Evolutionary conservation across 2,888 invertebrate species (phyloP).

Genomic region (Lampropteryx suffumata): DNA sequence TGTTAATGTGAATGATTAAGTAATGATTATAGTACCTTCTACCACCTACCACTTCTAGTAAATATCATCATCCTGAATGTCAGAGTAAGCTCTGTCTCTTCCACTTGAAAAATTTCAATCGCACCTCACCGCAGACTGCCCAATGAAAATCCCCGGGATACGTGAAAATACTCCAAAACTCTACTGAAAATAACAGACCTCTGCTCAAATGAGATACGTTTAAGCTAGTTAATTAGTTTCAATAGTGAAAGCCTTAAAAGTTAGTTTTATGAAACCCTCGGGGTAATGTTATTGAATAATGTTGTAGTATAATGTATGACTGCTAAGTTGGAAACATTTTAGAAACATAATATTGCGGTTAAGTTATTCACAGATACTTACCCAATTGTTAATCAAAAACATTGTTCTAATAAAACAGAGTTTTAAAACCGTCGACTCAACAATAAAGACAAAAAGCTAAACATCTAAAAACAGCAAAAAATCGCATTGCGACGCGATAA

Average conservation of each 20-base stretch:
- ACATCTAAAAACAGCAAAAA: conserved; percentile 40
- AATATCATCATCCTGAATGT: conserved; percentile 26
- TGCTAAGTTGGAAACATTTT: not conserved
- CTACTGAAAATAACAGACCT: conserved; percentile 35
- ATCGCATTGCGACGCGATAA: conserved; percentile 50
- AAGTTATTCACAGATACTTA: too few species aligned
- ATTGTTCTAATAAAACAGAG: too few species aligned
- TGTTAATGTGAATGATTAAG: too few species aligned
- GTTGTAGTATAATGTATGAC: conserved; percentile 1
- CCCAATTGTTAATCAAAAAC: too few species aligned
- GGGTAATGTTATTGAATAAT: conserved; percentile 23
- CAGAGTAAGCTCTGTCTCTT: conserved; percentile 68
- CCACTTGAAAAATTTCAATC: conserved; percentile 81
- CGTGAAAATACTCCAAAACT: conserved; percentile 63
- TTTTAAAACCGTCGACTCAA: not conserved
- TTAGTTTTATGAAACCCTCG: conserved; percentile 19
- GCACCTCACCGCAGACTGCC: conserved; percentile 66
- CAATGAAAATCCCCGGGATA: conserved; percentile 73
- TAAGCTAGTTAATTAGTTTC: conserved; percentile 58
- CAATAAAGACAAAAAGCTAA: conserved; percentile 4
- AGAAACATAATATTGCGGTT: too few species aligned
- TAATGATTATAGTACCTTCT: too few species aligned
- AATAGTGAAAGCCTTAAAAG: conserved; percentile 29
- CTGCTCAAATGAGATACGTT: conserved; percentile 57
- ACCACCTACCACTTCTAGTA: conserved; percentile 39